Base-by-base conservation (phyloP, 1,140 invertebrate species). In the Caenorhabditis inopinata region DNA sequence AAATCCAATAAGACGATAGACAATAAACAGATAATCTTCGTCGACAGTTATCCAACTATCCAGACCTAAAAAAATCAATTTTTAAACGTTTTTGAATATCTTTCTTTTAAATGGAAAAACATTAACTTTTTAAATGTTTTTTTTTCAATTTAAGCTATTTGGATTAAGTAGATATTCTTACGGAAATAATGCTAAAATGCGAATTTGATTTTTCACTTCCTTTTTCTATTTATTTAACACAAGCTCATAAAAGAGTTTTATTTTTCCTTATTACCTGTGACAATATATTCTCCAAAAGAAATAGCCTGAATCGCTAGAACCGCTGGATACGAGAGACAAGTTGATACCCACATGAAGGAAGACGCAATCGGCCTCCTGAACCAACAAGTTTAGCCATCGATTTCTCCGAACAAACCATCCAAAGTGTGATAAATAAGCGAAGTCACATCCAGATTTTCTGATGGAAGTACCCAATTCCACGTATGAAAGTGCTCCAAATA, bases 401-500 rank as follows among this genome's bases (percentile, higher is more conserved):
- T n/a, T n/a, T n/a, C n/a, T n/a, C n/a, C n/a, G n/a, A n/a, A 62
- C 68, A 21, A 68, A 79, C 86, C 86, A 87, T 79, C 81, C 79
- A n/a, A 80, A 86, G 75, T 86, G 78, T 14, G 79, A 76, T 12
- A 87, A 68, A 79, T 87, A 87, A 14, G 86, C 86, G 79, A 87
- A 87, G 76, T 87, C 86, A 53, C 86, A 79, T 9, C 86, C 86
- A 27, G 83, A 85, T 62, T 84, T 85, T n/a, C 85, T 62, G 12
- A 87, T 87, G 18, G 78, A 82, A 0, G 86, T 87, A 1, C 85
- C 85, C 12, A 85, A 74, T 79, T 82, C 83, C 35, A 88, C 84
- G 79, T 88, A 87, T 49, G 84, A 82, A 18, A 87, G 73, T 16
- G 87, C 85, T n/a, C 87, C 86, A 68, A 87, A 82, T 6, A 84